Evolutionary conservation across 2,113 vertebrate genomes (phyloP), one percentile per base, ranked within the genome.

Genomic region (Oryzias celebensis): DNA sequence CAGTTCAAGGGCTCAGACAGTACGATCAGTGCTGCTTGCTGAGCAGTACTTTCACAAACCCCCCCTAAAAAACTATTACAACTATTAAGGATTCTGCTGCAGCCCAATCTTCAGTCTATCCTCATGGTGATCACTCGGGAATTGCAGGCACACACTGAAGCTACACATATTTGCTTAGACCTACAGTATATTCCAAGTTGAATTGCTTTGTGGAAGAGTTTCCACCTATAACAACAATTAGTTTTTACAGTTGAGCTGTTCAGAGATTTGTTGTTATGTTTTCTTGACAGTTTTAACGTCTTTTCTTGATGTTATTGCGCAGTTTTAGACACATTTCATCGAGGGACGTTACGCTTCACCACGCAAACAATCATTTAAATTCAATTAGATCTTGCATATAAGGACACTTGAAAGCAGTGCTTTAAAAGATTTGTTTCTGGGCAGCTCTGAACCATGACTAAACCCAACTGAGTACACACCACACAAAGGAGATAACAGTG

Each of bases 351-450:
- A 84, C 77, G 80, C 84, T 65, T 73, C 73, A 65, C 81, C 71
- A 61, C 85, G 78, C 78, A 88, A 86, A 89, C 84, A 88, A 86
- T 84, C 77, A 75, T 88, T 89, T 89, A 82, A 85, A 89, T 87
- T 87, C 84, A 89, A 87, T 89, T 87, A 87, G 83, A 81, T 72
- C 79, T 70, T 46, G 75, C 41, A 87, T 82, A 88, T 68, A 65
- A 36, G 67, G 58, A 59, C 57, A 22, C 12, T 55, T 71, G 66
- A 81, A 89, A 87, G 71, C 62, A 62, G 47, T 77, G 56, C 26
- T 68, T 80, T 83, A 60, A 80, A 78, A 59, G 75, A 69, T 83
- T 84, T 86, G 79, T 81, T 83, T 78, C 73, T 50, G 54, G 77
- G 68, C 50, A 52, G 68, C 83, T 62, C 73, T 65, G 70, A 65